Conservation (phyloP, 2,113 vertebrate genomes). For the Ameiurus melas region DNA sequence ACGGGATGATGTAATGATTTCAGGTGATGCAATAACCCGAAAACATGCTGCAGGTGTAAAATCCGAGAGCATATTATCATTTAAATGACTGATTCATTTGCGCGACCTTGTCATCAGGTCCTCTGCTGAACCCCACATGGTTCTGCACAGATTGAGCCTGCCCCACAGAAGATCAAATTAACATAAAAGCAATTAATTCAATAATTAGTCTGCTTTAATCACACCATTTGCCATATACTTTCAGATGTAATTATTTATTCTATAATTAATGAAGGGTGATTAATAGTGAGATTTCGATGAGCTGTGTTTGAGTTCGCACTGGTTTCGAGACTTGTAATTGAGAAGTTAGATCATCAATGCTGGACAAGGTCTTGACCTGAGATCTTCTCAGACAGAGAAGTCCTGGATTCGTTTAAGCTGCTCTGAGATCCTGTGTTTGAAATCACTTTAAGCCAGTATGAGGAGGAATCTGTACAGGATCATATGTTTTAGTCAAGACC, state of each 20-base stretch:
- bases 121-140: conserved; percentile 40
- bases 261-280: conserved; percentile 77
- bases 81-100: conserved; percentile 42
- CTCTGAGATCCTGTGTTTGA: neutral
- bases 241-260: conserved; percentile 74
- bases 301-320: conserved; percentile 11
- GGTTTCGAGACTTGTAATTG: conserved; percentile 21
- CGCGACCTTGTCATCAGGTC: conserved; percentile 59
- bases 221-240: conserved; percentile 69
- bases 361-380: neutral
- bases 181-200: conserved; percentile 80
- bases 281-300: conserved; percentile 64
- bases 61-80: conserved; percentile 24
- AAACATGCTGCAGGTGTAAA: conserved; percentile 27
- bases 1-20: neutral
- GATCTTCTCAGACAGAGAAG: neutral
- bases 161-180: conserved; percentile 75
- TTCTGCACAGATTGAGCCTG: conserved; percentile 65
- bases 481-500: neutral
- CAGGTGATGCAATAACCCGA: conserved; percentile 7
- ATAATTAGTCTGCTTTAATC: conserved; percentile 78
- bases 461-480: neutral
- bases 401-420: neutral
- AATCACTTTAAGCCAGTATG: neutral
- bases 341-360: neutral